These are phyloP conservation scores for Liolophura sinensis DNA, from an alignment of 1,140 invertebrate species.

Conservation along the genomic window DNA sequence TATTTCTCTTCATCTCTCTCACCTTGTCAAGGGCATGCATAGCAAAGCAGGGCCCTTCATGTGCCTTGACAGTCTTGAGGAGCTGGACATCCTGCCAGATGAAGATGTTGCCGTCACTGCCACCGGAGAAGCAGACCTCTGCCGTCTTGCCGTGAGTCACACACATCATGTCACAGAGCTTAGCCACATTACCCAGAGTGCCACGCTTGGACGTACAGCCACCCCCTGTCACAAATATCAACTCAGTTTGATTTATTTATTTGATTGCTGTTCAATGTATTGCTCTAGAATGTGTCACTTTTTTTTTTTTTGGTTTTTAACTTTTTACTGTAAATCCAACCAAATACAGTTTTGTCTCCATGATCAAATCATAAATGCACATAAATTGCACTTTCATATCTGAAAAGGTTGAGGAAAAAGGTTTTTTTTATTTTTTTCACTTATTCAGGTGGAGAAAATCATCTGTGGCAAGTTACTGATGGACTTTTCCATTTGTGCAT, in stretches of 20 bases:
- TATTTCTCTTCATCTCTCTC: background rate
- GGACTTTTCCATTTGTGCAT: too few relatives aligned
- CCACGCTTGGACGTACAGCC: conserved; percentile 58
- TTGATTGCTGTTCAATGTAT: background rate
- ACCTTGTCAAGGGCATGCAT: conserved; percentile 58
- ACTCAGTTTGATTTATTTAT: background rate
- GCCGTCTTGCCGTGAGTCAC: conserved; percentile 51
- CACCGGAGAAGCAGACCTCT: conserved; percentile 55
- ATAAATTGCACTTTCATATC: too few relatives aligned
- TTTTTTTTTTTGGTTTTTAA: too few relatives aligned
- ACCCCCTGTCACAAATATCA: conserved; percentile 40
- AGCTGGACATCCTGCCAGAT: conserved; percentile 51
- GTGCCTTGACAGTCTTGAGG: conserved; percentile 52
- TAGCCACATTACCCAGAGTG: conserved; percentile 55
- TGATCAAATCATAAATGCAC: too few relatives aligned
- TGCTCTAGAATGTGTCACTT: background rate
- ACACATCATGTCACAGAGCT: conserved; percentile 58
- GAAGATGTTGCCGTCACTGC: conserved; percentile 55
- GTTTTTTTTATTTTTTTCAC: too few relatives aligned
- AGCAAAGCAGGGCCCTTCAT: conserved; percentile 59
- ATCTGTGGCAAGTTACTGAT: too few relatives aligned
- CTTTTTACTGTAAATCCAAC: too few relatives aligned
- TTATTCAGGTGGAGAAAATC: too few relatives aligned
- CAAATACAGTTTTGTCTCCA: too few relatives aligned
- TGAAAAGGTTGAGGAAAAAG: too few relatives aligned